Evolutionary conservation across 2,888 invertebrate genomes (phyloP), one percentile per base, ranked within the genome.

Genomic region (Parnassius mnemosyne): DNA sequence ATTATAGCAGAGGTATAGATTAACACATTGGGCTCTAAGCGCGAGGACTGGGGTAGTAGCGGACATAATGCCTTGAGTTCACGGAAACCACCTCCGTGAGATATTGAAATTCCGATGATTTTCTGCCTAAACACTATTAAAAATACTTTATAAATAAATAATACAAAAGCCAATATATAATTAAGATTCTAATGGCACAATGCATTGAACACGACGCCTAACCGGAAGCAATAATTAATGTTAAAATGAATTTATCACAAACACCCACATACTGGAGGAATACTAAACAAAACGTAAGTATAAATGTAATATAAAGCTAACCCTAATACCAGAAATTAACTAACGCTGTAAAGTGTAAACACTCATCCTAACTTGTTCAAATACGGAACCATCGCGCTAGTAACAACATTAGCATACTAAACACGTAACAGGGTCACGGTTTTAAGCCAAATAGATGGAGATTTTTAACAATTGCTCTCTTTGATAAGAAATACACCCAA

Each of bases 391-490:
- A 75, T 70, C 66, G 72, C 71, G 69, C 68, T 68, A 65, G 68
- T 79, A 82, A 81, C 77, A 78, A 81, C 79, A 80, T 76, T 72
- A 69, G 73, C 74, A 79, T 78, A 80, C 80, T 72, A 75, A 77
- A 75, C 73, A 65, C 78, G 76, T 78, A 80, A 81, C 79, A 77
- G 71, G 71, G 76, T 79, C 76, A 79, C 77, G 74, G 72, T 66
- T 69, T 65, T 67, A 71, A 74, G 46, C 67, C 69, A 52, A 55
- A 54, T 70, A 72, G 74, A 70, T 41, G 53, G 47, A 50, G 11
- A 3, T 34, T 43, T 44, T 13, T 53, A 50, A 54, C 50, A 58
- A 58, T 13, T 58, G 54, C 25, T 57, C 25, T 62, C 49, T 49
- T 54, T 34, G 16, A 20, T 3, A 11, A 13, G 16, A 41, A 50